Conservation (phyloP, 2,888 invertebrate species). For the Teleiodes luculella region DNA sequence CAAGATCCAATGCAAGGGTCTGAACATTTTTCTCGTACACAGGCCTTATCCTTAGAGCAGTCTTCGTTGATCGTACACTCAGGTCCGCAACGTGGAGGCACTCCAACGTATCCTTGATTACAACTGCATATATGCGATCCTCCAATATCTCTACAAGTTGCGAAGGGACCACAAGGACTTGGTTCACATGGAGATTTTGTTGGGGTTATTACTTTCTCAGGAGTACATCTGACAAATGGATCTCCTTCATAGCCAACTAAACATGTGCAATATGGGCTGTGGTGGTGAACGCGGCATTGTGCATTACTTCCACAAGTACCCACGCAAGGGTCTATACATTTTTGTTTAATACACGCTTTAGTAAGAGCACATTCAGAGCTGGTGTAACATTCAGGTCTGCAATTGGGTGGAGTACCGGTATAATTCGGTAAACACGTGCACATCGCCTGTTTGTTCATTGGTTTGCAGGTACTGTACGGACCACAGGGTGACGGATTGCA, state of each 20-base stretch:
- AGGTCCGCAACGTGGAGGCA: slow-evolving; percentile 85
- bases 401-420: slow-evolving; percentile 86
- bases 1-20: slow-evolving; percentile 86
- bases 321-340: slow-evolving; percentile 89
- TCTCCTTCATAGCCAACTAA: slow-evolving; percentile 85
- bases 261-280: slow-evolving; percentile 86
- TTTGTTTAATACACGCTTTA: slow-evolving; percentile 86
- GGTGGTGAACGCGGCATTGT: slow-evolving; percentile 83
- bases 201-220: slow-evolving; percentile 72
- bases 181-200: slow-evolving; percentile 76
- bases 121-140: slow-evolving; percentile 81
- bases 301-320: slow-evolving; percentile 85
- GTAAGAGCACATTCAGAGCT: slow-evolving; percentile 88
- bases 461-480: slow-evolving; percentile 84
- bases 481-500: slow-evolving; percentile 90
- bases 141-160: slow-evolving; percentile 77
- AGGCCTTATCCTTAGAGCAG: slow-evolving; percentile 84
- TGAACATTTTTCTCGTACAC: slow-evolving; percentile 85
- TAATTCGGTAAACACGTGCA: slow-evolving; percentile 85
- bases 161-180: slow-evolving; percentile 84
- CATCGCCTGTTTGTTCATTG: slow-evolving; percentile 80
- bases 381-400: slow-evolving; percentile 87
- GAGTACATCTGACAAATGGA: slow-evolving; percentile 80
- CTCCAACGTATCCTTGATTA: slow-evolving; percentile 80
- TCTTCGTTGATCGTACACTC: slow-evolving; percentile 88